Percentiles rank a stretch among this genome's conserved stretches.
phyloP scores from a whole-genome alignment of 1,140 invertebrate genomes.

The Schlechtendalia chinensis region DNA sequence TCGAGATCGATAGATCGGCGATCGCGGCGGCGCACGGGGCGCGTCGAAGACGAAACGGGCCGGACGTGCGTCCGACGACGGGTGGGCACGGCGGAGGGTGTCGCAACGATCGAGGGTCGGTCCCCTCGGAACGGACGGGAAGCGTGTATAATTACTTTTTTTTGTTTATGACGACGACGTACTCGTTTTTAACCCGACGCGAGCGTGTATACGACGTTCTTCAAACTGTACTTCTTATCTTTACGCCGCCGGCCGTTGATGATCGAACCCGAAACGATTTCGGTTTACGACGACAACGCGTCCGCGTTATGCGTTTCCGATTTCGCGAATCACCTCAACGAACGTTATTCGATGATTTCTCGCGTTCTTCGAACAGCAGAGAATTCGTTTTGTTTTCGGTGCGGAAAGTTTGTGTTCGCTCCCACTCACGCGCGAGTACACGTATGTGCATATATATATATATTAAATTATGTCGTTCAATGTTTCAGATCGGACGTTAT shows the following conservation, averaged over 20 bases:
- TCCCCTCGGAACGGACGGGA: slow-evolving; percentile 33
- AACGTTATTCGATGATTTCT: too few relatives aligned
- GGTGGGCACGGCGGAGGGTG: slow-evolving; percentile 16
- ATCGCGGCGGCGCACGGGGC: too few relatives aligned
- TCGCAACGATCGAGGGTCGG: slow-evolving; percentile 34
- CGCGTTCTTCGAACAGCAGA: too few relatives aligned
- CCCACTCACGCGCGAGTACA: too few relatives aligned
- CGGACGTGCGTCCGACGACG: slow-evolving; percentile 22
- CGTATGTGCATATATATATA: too few relatives aligned
- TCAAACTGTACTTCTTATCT: neutral
- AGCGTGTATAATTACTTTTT: slow-evolving; percentile 40
- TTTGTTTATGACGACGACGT: slow-evolving; percentile 31
- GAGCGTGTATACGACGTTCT: slow-evolving; percentile 3
- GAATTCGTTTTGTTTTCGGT: too few relatives aligned
- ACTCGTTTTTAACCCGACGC: neutral
- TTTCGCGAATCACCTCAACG: too few relatives aligned
- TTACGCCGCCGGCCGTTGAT: too few relatives aligned
- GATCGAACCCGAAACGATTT: neutral
- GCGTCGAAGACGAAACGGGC: slow-evolving; percentile 36
- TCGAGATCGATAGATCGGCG: neutral
- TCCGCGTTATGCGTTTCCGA: neutral
- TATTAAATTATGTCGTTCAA: too few relatives aligned
- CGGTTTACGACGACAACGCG: neutral
- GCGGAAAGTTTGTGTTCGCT: too few relatives aligned
- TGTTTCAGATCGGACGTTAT: too few relatives aligned